Conservation (phyloP, 2,797 vertebrate species). For the Babyrousa celebensis region DNA sequence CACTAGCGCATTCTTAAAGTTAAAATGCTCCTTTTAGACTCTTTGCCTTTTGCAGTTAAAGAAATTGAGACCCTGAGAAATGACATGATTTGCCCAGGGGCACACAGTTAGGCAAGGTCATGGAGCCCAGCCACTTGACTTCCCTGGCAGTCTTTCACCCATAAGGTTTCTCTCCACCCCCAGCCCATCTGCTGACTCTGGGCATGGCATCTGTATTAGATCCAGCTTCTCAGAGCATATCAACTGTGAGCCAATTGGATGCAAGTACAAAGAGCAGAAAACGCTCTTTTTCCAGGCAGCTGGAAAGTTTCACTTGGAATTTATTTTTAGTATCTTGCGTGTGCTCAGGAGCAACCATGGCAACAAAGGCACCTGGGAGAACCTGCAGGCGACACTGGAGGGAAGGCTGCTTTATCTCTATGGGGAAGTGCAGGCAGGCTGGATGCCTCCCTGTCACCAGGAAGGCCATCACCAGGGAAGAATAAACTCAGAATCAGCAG, state of each 20-base stretch:
- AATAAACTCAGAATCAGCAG: background rate
- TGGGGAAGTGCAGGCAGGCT: rapidly evolving
- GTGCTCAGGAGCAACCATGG: constrained; percentile 5
- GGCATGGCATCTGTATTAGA: constrained; percentile 53
- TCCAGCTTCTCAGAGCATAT: constrained; percentile 63
- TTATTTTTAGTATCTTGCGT: constrained; percentile 79
- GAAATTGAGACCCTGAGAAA: constrained; percentile 38
- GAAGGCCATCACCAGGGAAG: background rate
- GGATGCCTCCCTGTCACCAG: background rate
- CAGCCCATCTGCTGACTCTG: constrained; percentile 71
- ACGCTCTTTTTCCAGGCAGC: constrained; percentile 51
- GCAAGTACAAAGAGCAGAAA: constrained; percentile 62
- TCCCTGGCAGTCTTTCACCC: background rate
- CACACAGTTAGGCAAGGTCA: constrained; percentile 18
- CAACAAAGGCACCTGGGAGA: constrained; percentile 4
- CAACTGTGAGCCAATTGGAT: constrained; percentile 46
- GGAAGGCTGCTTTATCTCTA: background rate
- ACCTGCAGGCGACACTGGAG: background rate
- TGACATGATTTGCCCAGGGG: constrained; percentile 20
- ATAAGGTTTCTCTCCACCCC: background rate
- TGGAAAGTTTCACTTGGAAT: constrained; percentile 71
- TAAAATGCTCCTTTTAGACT: background rate
- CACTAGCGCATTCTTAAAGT: background rate
- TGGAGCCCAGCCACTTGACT: background rate
- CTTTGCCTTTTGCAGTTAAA: constrained; percentile 51